Evolutionary conservation across 1,140 invertebrate genomes (phyloP).

Genomic region (Nephila pilipes): DNA sequence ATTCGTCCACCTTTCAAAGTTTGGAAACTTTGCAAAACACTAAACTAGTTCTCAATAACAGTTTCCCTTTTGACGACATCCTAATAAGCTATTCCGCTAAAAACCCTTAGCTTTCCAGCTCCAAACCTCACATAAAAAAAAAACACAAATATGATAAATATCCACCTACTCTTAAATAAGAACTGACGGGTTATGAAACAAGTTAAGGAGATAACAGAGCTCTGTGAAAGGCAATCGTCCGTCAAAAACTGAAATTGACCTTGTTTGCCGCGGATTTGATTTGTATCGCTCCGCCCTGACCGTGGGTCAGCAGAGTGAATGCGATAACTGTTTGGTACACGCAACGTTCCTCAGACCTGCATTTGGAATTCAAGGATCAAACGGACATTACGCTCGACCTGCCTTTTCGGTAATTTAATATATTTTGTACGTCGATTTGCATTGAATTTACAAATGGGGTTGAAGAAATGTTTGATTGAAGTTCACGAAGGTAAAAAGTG

Average conservation of each 20-base stretch:
- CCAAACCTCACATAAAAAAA: not conserved
- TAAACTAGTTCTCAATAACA: not conserved
- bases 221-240: slow-evolving; percentile 1
- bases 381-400: slow-evolving; percentile 1
- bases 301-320: slow-evolving; percentile 2
- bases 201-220: not conserved
- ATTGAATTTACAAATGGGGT: too few relatives aligned
- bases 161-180: not conserved
- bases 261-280: slow-evolving; percentile 43
- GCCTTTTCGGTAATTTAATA: not conserved
- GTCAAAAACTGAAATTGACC: slow-evolving; percentile 37
- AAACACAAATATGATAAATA: not conserved
- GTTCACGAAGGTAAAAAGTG: too few relatives aligned
- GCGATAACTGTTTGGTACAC: slow-evolving; percentile 2
- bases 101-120: not conserved
- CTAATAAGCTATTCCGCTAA: not conserved
- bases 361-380: slow-evolving; percentile 51
- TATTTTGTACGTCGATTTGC: too few relatives aligned
- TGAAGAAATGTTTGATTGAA: too few relatives aligned
- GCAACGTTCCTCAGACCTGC: not conserved
- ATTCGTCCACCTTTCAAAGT: not conserved
- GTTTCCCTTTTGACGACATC: not conserved
- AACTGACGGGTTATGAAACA: not conserved
- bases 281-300: slow-evolving; percentile 26
- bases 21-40: not conserved